These are phyloP conservation scores for Vanacampus margaritifer DNA, from an alignment of 2,113 vertebrate genomes.

Conservation along the genomic window DNA sequence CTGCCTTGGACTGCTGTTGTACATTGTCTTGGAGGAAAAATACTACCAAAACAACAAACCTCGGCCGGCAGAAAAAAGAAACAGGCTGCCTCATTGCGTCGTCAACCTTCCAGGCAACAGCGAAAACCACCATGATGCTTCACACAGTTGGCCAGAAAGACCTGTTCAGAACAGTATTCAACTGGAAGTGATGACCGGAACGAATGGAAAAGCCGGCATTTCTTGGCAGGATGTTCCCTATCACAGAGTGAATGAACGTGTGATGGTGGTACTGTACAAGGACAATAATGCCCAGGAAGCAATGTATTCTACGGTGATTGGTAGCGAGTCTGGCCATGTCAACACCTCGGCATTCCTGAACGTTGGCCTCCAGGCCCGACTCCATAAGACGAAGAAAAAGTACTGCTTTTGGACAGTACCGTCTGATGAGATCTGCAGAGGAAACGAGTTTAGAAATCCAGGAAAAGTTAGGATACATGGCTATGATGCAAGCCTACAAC, in stretches of 20 bases:
- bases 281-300: neutral
- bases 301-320: neutral
- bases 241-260: neutral
- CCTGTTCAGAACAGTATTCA: neutral
- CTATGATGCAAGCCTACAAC: constrained; percentile 30
- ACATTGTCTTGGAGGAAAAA: constrained; percentile 47
- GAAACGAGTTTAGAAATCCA: constrained; percentile 16
- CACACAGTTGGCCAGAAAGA: neutral
- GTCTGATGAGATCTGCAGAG: constrained; percentile 40
- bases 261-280: constrained; percentile 30
- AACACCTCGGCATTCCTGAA: constrained; percentile 40
- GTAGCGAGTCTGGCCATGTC: neutral
- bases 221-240: constrained; percentile 22
- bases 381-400: constrained; percentile 22
- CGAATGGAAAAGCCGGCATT: constrained; percentile 38
- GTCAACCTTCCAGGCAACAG: constrained; percentile 7
- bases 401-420: constrained; percentile 28
- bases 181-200: constrained; percentile 26
- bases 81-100: neutral
- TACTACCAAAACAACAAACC: constrained; percentile 1
- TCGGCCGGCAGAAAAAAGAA: neutral
- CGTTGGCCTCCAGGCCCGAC: constrained; percentile 38
- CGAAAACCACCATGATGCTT: neutral
- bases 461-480: constrained; percentile 8
- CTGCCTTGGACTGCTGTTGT: constrained; percentile 49